Conservation (phyloP, 2,888 invertebrate species). For the Tetropium fuscum region DNA sequence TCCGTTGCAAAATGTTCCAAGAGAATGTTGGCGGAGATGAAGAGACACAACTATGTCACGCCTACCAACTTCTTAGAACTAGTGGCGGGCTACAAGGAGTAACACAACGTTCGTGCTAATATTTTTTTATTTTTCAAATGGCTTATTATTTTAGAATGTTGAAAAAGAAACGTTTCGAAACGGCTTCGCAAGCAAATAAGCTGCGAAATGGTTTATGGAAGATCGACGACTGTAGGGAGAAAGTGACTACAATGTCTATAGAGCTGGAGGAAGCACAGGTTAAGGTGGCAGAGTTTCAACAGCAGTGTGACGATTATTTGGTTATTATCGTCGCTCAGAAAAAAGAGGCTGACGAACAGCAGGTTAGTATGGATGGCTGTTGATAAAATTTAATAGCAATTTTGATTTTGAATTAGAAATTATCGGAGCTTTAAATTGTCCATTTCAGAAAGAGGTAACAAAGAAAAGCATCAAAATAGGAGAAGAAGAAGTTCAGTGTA, state of each 20-base stretch:
- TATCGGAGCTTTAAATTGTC: too few species aligned
- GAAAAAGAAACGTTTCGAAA: constrained; percentile 76
- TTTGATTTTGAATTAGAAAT: too few species aligned
- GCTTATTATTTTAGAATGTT: constrained; percentile 73
- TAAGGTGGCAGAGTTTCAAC: constrained; percentile 81
- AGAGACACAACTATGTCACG: constrained; percentile 88
- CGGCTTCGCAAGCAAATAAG: constrained; percentile 82
- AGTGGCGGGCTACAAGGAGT: constrained; percentile 86
- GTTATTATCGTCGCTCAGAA: constrained; percentile 84
- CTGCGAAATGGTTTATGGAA: constrained; percentile 86
- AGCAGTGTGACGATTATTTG: constrained; percentile 88
- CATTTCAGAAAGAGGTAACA: constrained; percentile 75
- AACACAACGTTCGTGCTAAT: constrained; percentile 19
- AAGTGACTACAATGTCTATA: constrained; percentile 86
- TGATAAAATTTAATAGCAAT: too few species aligned
- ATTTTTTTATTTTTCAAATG: not conserved
- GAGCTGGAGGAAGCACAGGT: constrained; percentile 84
- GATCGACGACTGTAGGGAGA: constrained; percentile 86
- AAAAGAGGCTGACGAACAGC: constrained; percentile 85
- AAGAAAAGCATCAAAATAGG: constrained; percentile 78
- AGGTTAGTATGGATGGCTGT: constrained; percentile 50
- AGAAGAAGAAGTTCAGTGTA: constrained; percentile 85
- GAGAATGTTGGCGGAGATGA: constrained; percentile 82
- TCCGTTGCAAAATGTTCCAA: constrained; percentile 81
- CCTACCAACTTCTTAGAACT: constrained; percentile 90